Percentiles rank a stretch among this genome's conserved stretches.
These are phyloP conservation scores for Daphoenositta chrysoptera DNA, from an alignment of 2,113 vertebrate species.

Conservation along the genomic window DNA sequence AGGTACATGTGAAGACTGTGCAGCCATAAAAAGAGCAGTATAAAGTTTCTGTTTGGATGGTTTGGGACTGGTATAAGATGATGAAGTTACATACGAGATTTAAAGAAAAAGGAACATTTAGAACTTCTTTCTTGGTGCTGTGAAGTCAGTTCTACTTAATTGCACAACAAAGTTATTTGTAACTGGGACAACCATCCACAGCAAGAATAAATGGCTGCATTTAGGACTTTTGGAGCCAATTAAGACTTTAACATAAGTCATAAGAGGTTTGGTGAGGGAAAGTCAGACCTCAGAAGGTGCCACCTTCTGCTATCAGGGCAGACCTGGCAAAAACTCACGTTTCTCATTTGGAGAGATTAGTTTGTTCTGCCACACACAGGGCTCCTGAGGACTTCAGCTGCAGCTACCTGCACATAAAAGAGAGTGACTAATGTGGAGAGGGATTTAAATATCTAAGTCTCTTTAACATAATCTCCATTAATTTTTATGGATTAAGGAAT, in stretches of 20 bases:
- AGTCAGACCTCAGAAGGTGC: background rate
- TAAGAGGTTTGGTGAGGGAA: background rate
- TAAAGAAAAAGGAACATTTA: constrained; percentile 48
- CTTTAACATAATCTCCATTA: constrained; percentile 40
- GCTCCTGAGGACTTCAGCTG: background rate
- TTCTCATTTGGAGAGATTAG: constrained; percentile 6
- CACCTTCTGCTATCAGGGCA: background rate
- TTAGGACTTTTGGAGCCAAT: constrained; percentile 8
- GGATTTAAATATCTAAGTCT: constrained; percentile 55
- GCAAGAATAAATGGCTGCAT: constrained; percentile 44
- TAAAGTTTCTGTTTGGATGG: background rate
- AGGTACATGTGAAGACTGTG: background rate
- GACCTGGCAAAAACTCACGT: background rate
- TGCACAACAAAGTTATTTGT: background rate
- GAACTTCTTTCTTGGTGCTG: background rate
- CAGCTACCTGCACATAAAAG: constrained; percentile 22
- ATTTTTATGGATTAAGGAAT: constrained; percentile 57
- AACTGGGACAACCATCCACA: constrained; percentile 15
- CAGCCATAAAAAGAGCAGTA: background rate
- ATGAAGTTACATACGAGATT: constrained; percentile 18
- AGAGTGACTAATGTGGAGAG: background rate
- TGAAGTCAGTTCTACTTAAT: background rate
- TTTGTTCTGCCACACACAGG: background rate
- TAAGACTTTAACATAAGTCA: background rate
- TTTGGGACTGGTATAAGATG: background rate